Evolutionary conservation across 1,140 invertebrate genomes (phyloP).

Genomic region (Proales similis): DNA sequence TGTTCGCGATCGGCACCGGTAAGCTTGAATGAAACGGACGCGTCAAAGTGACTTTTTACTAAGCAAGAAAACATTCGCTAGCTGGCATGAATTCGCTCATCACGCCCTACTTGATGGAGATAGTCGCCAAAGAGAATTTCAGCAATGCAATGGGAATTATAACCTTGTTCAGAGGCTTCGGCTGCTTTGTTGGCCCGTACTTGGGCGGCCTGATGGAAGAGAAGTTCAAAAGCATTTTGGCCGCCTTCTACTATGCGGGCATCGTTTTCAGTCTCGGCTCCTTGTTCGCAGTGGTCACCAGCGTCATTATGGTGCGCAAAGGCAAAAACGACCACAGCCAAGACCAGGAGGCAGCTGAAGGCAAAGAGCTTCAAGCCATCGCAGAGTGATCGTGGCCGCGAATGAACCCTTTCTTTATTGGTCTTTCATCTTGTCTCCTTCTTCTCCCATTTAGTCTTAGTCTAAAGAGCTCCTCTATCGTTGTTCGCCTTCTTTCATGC

Average conservation of each 20-base stretch:
- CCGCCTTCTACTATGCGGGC: constrained; percentile 7
- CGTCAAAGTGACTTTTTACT: neutral
- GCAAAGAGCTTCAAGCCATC: too few species aligned
- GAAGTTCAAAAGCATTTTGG: constrained; percentile 9
- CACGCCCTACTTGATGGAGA: constrained; percentile 16
- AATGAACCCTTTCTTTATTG: too few species aligned
- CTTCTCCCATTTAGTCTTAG: too few species aligned
- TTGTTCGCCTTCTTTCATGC: too few species aligned
- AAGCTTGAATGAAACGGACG: neutral
- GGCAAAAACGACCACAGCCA: too few species aligned
- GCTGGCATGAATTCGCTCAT: constrained; percentile 27
- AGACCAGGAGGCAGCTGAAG: too few species aligned
- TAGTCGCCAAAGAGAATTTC: constrained; percentile 34
- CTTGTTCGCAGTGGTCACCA: neutral
- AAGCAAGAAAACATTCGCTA: neutral
- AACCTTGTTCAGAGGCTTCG: constrained; percentile 30
- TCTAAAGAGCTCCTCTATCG: too few species aligned
- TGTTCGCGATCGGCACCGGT: constrained; percentile 16
- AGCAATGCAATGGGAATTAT: constrained; percentile 34
- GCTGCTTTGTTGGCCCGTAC: constrained; percentile 31
- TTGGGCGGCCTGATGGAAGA: constrained; percentile 22
- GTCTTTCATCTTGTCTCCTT: too few species aligned
- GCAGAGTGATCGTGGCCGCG: too few species aligned
- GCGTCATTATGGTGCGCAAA: too few species aligned
- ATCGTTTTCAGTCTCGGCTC: constrained; percentile 2